Evolutionary conservation across 2,797 vertebrate species (phyloP), one percentile per base, ranked within the genome.

Genomic region (Artibeus jamaicensis): DNA sequence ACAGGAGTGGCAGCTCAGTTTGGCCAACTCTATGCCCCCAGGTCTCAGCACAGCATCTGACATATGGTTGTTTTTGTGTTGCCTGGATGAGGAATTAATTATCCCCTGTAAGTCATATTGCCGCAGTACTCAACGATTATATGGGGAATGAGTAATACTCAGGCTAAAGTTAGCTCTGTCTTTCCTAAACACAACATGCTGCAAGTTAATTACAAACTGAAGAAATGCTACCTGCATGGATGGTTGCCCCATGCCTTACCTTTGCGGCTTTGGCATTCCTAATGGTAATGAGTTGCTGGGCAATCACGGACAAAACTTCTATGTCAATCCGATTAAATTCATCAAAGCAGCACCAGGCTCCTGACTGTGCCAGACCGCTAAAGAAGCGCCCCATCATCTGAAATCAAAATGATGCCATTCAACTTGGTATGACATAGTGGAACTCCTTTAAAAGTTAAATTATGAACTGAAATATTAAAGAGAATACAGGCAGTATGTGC

Each of bases 341-440:
- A 32, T 99, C 99, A 97, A 99, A 99, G 96, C 99, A 99, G 93
- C 99, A 99, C 99, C 99, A 99, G 88, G 99, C 99, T 82, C 99
- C 99, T 0, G 99, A 99, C 92, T 99, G 99, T 85, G 99, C 99
- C 85, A 99, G 98, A 2, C 99, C 99, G 19, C 99, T 99, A 95
- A 99, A 99, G 98, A 99, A 99, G 48, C 98, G 98, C 0, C 99
- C 99, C 99, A 99, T 99, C 99, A 99, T 99, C 99, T 99, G 97
- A 93, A 98, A 97, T 91, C 76, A 93, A 96, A 71, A 97, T 15
- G 92, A 46, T 6, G 15, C 32, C 7, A 6, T 19, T 92, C 39
- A 84, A 4, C 34, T 73, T 74, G 22, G 62, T 24, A 53, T 44
- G 81, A 77, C 0, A 34, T 11, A 39, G 44, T 21, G 55, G 46